Conservation (phyloP, 1,140 invertebrate species). For the Leptinotarsa defecta region DNA sequence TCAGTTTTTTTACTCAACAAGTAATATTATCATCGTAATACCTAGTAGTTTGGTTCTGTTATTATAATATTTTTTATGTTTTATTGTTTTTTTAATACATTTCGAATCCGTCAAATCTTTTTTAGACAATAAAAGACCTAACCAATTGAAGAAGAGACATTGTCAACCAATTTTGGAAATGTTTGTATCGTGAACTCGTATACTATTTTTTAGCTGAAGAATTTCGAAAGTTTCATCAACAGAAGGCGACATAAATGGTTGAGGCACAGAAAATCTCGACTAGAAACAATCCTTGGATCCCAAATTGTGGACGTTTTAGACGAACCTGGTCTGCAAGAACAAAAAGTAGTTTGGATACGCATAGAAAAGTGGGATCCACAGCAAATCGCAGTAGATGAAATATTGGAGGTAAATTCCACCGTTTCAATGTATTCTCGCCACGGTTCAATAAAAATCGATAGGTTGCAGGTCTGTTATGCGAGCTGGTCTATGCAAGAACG, state of each 20-base stretch:
- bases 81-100: too few relatives aligned
- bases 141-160: too few relatives aligned
- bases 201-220: slow-evolving; percentile 10
- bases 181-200: too few relatives aligned
- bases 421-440: background rate
- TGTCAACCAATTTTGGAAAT: too few relatives aligned
- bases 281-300: slow-evolving; percentile 16
- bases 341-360: slow-evolving; percentile 25
- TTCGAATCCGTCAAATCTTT: too few relatives aligned
- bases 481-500: slow-evolving; percentile 21
- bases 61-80: too few relatives aligned
- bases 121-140: too few relatives aligned
- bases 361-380: slow-evolving; percentile 28
- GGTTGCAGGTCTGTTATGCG: slow-evolving; percentile 28
- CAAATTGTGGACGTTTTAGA: slow-evolving; percentile 22
- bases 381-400: slow-evolving; percentile 15
- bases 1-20: too few relatives aligned
- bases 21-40: too few relatives aligned
- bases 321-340: slow-evolving; percentile 11
- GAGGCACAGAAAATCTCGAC: slow-evolving; percentile 4
- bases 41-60: too few relatives aligned
- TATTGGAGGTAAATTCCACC: slow-evolving; percentile 14
- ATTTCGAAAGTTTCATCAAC: slow-evolving; percentile 25
- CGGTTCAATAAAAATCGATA: background rate
- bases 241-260: slow-evolving; percentile 14